Percentiles rank a stretch among this genome's conserved stretches.
phyloP scores from a whole-genome alignment of 1,140 invertebrate species.

The Drosophila busckii region DNA sequence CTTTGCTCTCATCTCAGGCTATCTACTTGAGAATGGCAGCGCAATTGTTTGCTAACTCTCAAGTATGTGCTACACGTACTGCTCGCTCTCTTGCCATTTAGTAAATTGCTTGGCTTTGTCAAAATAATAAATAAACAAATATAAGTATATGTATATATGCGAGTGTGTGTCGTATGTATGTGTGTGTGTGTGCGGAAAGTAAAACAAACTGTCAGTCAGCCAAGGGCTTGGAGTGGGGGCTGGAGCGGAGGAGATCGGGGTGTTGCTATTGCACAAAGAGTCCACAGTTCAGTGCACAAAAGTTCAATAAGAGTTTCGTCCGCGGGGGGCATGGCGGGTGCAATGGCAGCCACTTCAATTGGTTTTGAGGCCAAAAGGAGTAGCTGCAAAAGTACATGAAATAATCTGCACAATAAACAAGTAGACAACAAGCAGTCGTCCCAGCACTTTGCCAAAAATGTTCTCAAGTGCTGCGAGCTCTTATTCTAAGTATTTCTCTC shows the following conservation, averaged over 20 bases:
- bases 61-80: slow-evolving; percentile 36
- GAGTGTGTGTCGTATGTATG: neutral
- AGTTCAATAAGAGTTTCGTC: slow-evolving; percentile 68
- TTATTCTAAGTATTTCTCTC: neutral
- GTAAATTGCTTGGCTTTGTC: slow-evolving; percentile 73
- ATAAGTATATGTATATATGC: slow-evolving; percentile 3
- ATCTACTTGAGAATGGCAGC: too few relatives aligned
- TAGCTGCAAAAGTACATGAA: slow-evolving; percentile 29
- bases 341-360: slow-evolving; percentile 38
- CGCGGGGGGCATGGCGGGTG: slow-evolving; percentile 6
- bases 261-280: slow-evolving; percentile 61
- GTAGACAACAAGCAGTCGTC: slow-evolving; percentile 28
- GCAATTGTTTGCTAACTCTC: slow-evolving; percentile 61
- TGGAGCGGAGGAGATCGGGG: slow-evolving; percentile 9
- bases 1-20: too few relatives aligned
- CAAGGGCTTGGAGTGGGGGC: slow-evolving; percentile 23
- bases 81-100: slow-evolving; percentile 51
- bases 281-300: slow-evolving; percentile 74
- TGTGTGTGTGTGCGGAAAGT: slow-evolving; percentile 8
- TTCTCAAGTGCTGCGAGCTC: slow-evolving; percentile 14
- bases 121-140: slow-evolving; percentile 77
- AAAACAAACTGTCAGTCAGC: slow-evolving; percentile 42
- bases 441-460: slow-evolving; percentile 12
- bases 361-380: slow-evolving; percentile 29
- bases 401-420: slow-evolving; percentile 74